Base-by-base conservation (phyloP, 1,140 invertebrate genomes). In the Euglossa dilemma region DNA sequence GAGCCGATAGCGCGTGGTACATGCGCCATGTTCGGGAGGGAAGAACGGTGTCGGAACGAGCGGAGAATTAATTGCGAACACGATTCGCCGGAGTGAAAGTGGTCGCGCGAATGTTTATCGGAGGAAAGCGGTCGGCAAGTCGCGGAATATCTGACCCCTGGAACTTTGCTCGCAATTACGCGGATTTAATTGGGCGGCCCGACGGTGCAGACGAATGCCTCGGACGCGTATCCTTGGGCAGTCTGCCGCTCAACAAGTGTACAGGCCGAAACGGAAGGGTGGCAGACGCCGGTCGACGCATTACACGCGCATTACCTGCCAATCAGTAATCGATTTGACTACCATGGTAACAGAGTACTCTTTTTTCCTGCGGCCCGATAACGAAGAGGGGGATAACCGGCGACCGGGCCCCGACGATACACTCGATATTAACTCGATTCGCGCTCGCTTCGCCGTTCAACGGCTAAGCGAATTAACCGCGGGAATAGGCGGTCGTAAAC, bases 301-400 rank as follows among this genome's bases (percentile, higher is more conserved):
- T 89, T 88, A 89, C 84, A 88, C 83, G 80, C 84, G 86, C 84
- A 89, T 89, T 89, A 89, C 84, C 87, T 88, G 87, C 84, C 87
- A 88, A 87, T 89, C 87, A 77, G 87, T 86, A 88, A 89, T 89
- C 87, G 87, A 89, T 89, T 89, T 83, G 83, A 86, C 87, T 89
- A 47, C 87, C 87, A 89, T 89, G 87, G 87, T 80, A 89, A 89
- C 86, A 86, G 66, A 77, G n/a, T 78, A 83, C 79, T 67, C 71
- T 69, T 87, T 85, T 73, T 73, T 72, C 14, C 83, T 81, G n/a
- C n/a, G 70, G 36, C 47, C 86, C 61, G 80, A 86, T 83, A 88
- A 88, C 83, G 72, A 70, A 66, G 73, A 70, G 77, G 80, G 84
- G 69, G 64, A 84, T 61, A 84, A 75, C 50, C 63, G 45, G 56